Base-by-base conservation (phyloP, 2,888 invertebrate genomes). In the Conus canariensis region DNA sequence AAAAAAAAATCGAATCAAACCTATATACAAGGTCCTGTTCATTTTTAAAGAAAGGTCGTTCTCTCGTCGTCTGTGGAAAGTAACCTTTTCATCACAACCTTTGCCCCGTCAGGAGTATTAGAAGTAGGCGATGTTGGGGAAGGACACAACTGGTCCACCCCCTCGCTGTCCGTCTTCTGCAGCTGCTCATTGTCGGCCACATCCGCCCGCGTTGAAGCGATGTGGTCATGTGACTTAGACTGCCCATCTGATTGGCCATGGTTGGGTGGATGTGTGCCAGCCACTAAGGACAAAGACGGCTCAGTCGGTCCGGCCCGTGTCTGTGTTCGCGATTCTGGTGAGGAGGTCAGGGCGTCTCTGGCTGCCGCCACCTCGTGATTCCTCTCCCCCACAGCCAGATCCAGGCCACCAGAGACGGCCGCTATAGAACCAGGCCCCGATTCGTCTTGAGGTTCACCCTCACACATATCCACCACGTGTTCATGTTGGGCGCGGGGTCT, bases 21-120 rank as follows among this genome's bases (percentile, higher is more conserved):
- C 16, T 25, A 19, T 64, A 25, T 10, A 60, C 25, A 30, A 7
- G 19, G 25, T 30, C 64, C 45, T 8, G 4, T 60, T 45, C 9
- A 16, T 1, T 56, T 45, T 58, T 83, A 19, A 19, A 88, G 88
- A 64, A 88, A 88, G 19, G 88, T 88, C 6, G 88, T 83, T 82
- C 83, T 58, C 67, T 64, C 82, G 2, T 64, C 80, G 22, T 88
- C 88, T 19, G 80, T 30, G n/a, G 88, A 88, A 22, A 88, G 80
- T 30, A 88, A 80, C 25, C n/a, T 67, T 83, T 88, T 88, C 83
- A 88, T 67, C 77, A 88, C 88, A 88, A 67, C 60, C 30, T 59
- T 25, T 22, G 88, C 9, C n/a, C 58, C 80, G 19, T n/a, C 25
- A 30, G 59, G 12, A 25, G 58, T 59, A 16, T 22, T 60, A 6